Percentiles rank a stretch among this genome's conserved stretches.
Conservation (phyloP, 2,797 vertebrate genomes). For the Borostomias antarcticus region DNA sequence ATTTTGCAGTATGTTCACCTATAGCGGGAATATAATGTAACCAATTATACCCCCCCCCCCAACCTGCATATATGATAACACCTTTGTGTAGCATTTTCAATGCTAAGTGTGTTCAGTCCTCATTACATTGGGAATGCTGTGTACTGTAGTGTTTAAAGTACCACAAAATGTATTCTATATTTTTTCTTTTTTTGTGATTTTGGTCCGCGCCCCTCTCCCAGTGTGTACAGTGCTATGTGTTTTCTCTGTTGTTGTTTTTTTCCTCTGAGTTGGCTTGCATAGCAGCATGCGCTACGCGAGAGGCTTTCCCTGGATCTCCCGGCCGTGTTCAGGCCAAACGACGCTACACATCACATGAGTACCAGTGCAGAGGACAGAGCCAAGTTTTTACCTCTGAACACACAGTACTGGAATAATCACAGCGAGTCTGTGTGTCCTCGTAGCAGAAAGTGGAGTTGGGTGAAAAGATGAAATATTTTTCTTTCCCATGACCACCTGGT, state of each 20-base stretch:
- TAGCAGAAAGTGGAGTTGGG: constrained; percentile 49
- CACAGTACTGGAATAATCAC: constrained; percentile 57
- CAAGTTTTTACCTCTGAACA: constrained; percentile 44
- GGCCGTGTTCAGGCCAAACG: constrained; percentile 53
- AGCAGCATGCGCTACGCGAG: constrained; percentile 83
- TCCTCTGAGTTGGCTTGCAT: constrained; percentile 67
- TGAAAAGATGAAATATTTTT: constrained; percentile 49
- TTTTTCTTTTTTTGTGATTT: constrained; percentile 63
- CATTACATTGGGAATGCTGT: constrained; percentile 72
- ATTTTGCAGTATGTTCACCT: constrained; percentile 57
- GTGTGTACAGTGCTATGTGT: constrained; percentile 67
- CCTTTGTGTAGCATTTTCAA: constrained; percentile 77
- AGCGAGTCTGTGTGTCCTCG: constrained; percentile 48
- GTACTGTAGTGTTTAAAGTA: constrained; percentile 72
- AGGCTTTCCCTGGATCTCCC: constrained; percentile 66
- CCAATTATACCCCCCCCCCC: constrained; percentile 65
- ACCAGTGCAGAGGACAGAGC: constrained; percentile 59
- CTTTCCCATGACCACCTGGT: constrained; percentile 46
- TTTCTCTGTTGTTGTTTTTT: too few relatives aligned
- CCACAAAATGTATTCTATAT: constrained; percentile 46
- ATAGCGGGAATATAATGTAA: constrained; percentile 68
- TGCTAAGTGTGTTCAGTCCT: constrained; percentile 69
- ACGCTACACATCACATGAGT: constrained; percentile 67
- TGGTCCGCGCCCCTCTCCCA: constrained; percentile 57
- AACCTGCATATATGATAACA: constrained; percentile 73